A percentile compares a stretch with the other conserved stretches of the same genome.
Conservation (phyloP, 37 sponge, comb jelly and placozoan genomes). For the Beroe forskalii region DNA sequence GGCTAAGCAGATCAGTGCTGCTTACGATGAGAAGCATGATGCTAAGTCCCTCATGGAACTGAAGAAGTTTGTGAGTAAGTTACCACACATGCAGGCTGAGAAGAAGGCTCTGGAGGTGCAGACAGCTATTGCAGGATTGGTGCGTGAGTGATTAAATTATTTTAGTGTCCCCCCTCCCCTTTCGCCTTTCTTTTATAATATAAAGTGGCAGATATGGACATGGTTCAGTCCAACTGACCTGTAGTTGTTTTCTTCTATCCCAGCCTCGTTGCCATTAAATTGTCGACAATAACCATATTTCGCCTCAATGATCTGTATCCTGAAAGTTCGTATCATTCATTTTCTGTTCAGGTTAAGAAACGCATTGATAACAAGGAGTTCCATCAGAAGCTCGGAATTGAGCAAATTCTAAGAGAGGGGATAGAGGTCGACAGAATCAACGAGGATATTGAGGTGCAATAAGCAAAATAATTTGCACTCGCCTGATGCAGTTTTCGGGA, state of each 20-base stretch:
- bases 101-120: conserved; percentile 70
- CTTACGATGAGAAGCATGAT: conserved; percentile 73
- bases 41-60: conserved; percentile 86
- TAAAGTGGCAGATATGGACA: no score
- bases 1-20: conserved; percentile 83
- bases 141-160: no score
- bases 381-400: conserved; percentile 27
- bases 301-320: no score
- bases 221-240: no score
- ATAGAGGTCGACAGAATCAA: conserved; percentile 70
- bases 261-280: no score
- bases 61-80: conserved; percentile 90
- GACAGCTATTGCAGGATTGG: conserved; percentile 56
- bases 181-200: no score
- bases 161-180: no score
- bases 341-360: conserved; percentile 42
- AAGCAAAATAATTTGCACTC: no score
- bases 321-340: no score
- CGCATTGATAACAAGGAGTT: conserved; percentile 15
- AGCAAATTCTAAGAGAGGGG: conserved; percentile 69
- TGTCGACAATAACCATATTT: no score
- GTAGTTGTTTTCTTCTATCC: no score
- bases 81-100: conserved; percentile 88
- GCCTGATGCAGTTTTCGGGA: no score
- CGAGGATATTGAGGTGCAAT: conserved; percentile 67